phyloP scores from a whole-genome alignment of 2,888 invertebrate species.

The Magallana nippona region DNA sequence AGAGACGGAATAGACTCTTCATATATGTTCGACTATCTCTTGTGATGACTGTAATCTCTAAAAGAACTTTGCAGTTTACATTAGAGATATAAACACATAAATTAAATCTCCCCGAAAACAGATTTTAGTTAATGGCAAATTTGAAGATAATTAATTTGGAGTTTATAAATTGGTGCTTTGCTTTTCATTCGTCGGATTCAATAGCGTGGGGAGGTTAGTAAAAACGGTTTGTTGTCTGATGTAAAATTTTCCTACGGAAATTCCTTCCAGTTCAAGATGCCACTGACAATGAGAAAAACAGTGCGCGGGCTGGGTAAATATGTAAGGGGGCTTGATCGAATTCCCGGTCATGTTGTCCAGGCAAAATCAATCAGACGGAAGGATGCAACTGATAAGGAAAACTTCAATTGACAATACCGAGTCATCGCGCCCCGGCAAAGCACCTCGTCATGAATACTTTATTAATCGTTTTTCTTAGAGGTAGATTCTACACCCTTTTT shows the following conservation, averaged over 20 bases:
- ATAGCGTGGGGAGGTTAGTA: background rate
- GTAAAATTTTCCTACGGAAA: background rate
- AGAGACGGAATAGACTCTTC: background rate
- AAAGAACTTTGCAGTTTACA: too few relatives aligned
- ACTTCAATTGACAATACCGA: too few relatives aligned
- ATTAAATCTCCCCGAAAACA: too few relatives aligned
- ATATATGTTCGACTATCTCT: background rate
- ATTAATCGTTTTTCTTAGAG: too few relatives aligned
- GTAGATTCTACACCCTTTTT: too few relatives aligned
- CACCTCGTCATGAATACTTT: too few relatives aligned
- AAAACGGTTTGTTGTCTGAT: background rate
- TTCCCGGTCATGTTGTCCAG: background rate
- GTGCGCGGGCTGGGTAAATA: background rate
- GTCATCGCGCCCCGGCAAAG: too few relatives aligned
- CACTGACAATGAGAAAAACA: background rate
- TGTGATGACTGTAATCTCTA: too few relatives aligned
- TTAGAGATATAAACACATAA: too few relatives aligned
- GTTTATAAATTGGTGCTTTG: background rate
- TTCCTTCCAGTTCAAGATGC: background rate
- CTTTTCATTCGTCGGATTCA: background rate
- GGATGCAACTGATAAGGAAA: too few relatives aligned
- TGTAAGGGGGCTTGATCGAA: constrained; percentile 16
- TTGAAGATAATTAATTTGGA: too few relatives aligned
- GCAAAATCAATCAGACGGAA: background rate
- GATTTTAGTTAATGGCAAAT: too few relatives aligned